Conservation (phyloP, 2,113 vertebrate species). For the Grallaria varia region DNA sequence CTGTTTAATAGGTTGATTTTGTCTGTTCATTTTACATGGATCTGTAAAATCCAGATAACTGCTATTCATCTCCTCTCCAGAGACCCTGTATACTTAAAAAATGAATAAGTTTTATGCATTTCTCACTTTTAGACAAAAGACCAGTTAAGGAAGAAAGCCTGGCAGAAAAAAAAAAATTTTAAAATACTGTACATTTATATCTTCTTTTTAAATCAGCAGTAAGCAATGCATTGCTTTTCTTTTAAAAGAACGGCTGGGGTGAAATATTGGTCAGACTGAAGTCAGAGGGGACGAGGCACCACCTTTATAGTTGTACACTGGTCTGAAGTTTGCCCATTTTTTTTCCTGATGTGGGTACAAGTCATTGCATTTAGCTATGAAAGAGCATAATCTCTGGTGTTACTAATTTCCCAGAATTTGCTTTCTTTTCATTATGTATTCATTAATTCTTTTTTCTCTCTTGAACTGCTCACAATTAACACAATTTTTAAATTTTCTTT, state of each 20-base stretch:
- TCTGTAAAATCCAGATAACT: not conserved
- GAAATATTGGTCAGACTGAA: not conserved
- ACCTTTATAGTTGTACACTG: not conserved
- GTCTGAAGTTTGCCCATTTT: not conserved
- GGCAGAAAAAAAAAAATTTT: not conserved
- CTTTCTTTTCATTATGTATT: not conserved
- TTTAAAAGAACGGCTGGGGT: not conserved
- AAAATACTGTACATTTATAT: not conserved
- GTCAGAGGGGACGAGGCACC: not conserved
- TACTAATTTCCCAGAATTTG: not conserved
- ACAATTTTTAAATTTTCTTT: not conserved
- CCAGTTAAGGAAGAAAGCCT: not conserved
- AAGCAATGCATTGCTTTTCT: not conserved
- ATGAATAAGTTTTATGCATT: too few species aligned
- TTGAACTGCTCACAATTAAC: not conserved
- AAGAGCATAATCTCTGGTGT: not conserved
- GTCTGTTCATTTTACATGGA: not conserved
- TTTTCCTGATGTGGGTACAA: not conserved
- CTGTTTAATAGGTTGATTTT: not conserved
- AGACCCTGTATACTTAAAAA: not conserved
- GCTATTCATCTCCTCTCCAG: not conserved
- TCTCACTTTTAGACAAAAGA: not conserved
- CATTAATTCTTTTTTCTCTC: not conserved
- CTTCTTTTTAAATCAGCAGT: not conserved
- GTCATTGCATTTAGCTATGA: not conserved